Percentiles rank a stretch among this genome's conserved stretches.
phyloP scores from a whole-genome alignment of 2,888 invertebrate species.

The Tortrix viridana region DNA sequence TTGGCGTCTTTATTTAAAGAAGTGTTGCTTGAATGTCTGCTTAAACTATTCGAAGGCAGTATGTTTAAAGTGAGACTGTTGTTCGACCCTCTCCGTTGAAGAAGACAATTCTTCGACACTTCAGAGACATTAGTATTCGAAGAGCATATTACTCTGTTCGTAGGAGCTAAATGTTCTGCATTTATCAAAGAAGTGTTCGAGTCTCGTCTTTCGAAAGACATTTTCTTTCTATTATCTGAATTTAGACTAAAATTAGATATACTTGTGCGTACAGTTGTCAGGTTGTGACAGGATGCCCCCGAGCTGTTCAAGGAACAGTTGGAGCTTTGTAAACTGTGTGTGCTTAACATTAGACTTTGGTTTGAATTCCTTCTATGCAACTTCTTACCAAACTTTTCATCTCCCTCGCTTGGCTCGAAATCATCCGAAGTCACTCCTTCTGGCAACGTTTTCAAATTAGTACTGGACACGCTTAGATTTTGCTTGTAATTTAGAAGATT shows the following conservation, averaged over 20 bases:
- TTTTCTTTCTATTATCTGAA: slow-evolving; percentile 81
- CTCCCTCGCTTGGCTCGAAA: slow-evolving; percentile 77
- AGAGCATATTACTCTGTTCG: slow-evolving; percentile 75
- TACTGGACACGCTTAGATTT: slow-evolving; percentile 87
- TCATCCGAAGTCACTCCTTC: slow-evolving; percentile 89
- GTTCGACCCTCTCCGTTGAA: slow-evolving; percentile 93
- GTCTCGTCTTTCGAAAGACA: slow-evolving; percentile 91
- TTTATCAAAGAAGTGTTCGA: slow-evolving; percentile 94
- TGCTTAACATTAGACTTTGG: slow-evolving; percentile 85
- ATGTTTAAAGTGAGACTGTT: slow-evolving; percentile 93
- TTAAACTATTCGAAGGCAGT: slow-evolving; percentile 75
- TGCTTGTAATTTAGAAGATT: slow-evolving; percentile 86
- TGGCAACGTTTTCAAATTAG: slow-evolving; percentile 88
- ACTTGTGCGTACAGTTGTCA: slow-evolving; percentile 73
- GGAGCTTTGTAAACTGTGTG: slow-evolving; percentile 82
- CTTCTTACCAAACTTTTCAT: slow-evolving; percentile 74
- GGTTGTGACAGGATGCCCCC: slow-evolving; percentile 74
- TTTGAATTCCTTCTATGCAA: slow-evolving; percentile 85
- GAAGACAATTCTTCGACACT: slow-evolving; percentile 85
- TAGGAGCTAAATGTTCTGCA: slow-evolving; percentile 68
- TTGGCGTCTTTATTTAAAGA: slow-evolving; percentile 79
- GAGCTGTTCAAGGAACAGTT: slow-evolving; percentile 77
- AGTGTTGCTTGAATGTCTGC: slow-evolving; percentile 84
- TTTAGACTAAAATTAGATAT: slow-evolving; percentile 77
- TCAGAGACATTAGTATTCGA: slow-evolving; percentile 77